A percentile compares a stretch with the other conserved stretches of the same genome.
Conservation (phyloP, 23 tunicate genomes). For the Pegea sp. region DNA sequence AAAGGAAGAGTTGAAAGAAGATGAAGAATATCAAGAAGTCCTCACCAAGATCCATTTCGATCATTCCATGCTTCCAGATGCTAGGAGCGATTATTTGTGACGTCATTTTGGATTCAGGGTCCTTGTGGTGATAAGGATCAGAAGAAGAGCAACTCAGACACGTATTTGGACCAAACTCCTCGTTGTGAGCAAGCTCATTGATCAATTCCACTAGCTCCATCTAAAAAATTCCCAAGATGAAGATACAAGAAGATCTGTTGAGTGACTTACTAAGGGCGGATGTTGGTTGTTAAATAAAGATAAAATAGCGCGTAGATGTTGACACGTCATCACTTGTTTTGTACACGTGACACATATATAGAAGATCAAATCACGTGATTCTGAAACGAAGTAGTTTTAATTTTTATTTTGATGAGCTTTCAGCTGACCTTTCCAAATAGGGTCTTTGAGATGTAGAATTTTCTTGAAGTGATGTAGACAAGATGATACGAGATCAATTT, state of each 20-base stretch:
- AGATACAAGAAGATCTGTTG: neutral
- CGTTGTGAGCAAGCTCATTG: conserved; percentile 21
- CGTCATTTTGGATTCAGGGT: neutral
- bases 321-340: conserved; percentile 36
- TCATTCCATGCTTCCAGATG: conserved; percentile 43
- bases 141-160: conserved; percentile 26
- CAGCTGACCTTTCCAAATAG: too few species aligned
- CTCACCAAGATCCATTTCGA: too few species aligned
- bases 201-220: conserved; percentile 24
- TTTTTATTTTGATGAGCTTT: too few species aligned
- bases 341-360: conserved; percentile 28
- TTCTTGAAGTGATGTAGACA: too few species aligned
- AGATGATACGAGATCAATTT: too few species aligned
- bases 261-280: conserved; percentile 40
- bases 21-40: too few species aligned
- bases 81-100: neutral
- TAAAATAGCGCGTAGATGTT: conserved; percentile 35
- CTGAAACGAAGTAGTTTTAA: conserved; percentile 6
- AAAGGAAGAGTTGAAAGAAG: conserved; percentile 4
- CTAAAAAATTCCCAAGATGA: conserved; percentile 4
- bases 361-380: conserved; percentile 17
- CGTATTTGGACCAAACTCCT: conserved; percentile 28
- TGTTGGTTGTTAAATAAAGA: conserved; percentile 31
- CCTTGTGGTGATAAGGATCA: neutral
- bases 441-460: too few species aligned